Percentiles rank a stretch among this genome's conserved stretches.
phyloP scores from a whole-genome alignment of 1,140 invertebrate species.

The Trichonephila clavipes region DNA sequence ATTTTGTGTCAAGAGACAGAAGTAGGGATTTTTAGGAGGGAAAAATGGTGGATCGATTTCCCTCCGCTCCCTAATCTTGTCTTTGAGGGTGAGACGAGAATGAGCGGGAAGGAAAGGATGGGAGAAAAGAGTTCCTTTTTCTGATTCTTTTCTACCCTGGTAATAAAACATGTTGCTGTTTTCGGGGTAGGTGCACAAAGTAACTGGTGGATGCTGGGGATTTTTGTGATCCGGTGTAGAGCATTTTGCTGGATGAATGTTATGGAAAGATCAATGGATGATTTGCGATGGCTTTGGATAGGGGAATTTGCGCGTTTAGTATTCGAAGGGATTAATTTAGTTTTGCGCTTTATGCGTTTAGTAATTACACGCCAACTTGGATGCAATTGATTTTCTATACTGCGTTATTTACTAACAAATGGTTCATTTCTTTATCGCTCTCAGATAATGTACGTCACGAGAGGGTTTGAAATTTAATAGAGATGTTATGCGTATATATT shows the following conservation, averaged over 20 bases:
- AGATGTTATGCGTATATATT: too few relatives aligned
- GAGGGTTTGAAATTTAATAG: too few relatives aligned
- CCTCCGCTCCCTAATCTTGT: background rate
- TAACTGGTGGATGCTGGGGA: background rate
- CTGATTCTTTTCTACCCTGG: constrained; percentile 30
- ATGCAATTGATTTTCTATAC: too few relatives aligned
- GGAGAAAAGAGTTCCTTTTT: background rate
- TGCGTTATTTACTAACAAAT: too few relatives aligned
- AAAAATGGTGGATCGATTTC: constrained; percentile 59
- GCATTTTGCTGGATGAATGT: background rate
- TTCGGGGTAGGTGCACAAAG: constrained; percentile 26
- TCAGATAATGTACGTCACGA: too few relatives aligned
- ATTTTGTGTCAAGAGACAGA: background rate
- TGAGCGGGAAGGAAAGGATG: background rate
- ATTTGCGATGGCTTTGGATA: background rate
- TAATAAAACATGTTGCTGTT: constrained; percentile 42
- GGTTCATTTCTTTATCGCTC: too few relatives aligned
- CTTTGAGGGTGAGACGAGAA: background rate
- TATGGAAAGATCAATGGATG: background rate
- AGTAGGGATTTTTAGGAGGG: constrained; percentile 30
- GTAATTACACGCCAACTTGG: too few relatives aligned
- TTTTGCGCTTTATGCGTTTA: too few relatives aligned
- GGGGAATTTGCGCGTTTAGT: background rate
- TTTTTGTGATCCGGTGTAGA: background rate
- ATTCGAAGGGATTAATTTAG: background rate